Evolutionary conservation across 2,113 vertebrate genomes (phyloP), one percentile per base, ranked within the genome.

Genomic region (Gobius niger): DNA sequence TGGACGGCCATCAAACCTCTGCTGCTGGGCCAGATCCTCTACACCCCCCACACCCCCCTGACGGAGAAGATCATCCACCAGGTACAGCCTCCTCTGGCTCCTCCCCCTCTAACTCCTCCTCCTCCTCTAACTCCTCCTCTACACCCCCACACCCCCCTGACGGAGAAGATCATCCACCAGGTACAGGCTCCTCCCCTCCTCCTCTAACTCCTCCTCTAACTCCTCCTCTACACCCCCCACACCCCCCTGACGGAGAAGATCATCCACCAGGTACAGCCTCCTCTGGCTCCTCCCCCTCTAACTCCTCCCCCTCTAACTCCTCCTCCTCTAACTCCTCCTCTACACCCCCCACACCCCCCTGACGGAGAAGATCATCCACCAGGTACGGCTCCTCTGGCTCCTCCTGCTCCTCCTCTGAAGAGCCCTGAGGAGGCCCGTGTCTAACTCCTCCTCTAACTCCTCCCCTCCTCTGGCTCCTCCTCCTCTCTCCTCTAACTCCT

Each of bases 391-490:
- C 1, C 47, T 9, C 50, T 8, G n/a, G n/a, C n/a, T n/a, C n/a
- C n/a, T n/a, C n/a, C n/a, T n/a, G n/a, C n/a, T n/a, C n/a, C n/a
- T n/a, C n/a, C n/a, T n/a, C n/a, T n/a, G n/a, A n/a, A n/a, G n/a
- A n/a, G n/a, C n/a, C n/a, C n/a, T n/a, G n/a, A n/a, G n/a, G n/a
- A n/a, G n/a, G n/a, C n/a, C n/a, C n/a, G n/a, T n/a, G n/a, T n/a
- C n/a, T n/a, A n/a, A n/a, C n/a, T n/a, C n/a, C n/a, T n/a, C n/a
- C n/a, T n/a, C n/a, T n/a, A n/a, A n/a, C n/a, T n/a, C n/a, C n/a
- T 99, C 82, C 92, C 99, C 44, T 99, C 98, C 85, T 98, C 96
- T n/a, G n/a, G n/a, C n/a, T n/a, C n/a, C n/a, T n/a, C 0, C 98
- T 97, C 2, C 93, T 96, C 83, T 98, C 93, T 0, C 95, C 95